Conservation (phyloP, 2,797 vertebrate species). For the Apogon talboti region DNA sequence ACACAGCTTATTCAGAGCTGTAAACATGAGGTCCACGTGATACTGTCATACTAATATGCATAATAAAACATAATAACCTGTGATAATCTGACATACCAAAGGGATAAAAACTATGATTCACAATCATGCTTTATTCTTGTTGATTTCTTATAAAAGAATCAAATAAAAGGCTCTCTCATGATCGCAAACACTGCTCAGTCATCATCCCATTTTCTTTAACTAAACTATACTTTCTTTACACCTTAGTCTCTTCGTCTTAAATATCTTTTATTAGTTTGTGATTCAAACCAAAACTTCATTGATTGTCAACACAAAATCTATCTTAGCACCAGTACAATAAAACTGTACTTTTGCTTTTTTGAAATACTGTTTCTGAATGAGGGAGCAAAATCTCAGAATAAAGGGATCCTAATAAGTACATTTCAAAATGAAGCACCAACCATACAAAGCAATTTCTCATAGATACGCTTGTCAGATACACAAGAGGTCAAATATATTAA, state of each 20-base stretch:
- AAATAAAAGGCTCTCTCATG: conserved; percentile 81
- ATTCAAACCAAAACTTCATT: conserved; percentile 88
- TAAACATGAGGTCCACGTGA: neutral
- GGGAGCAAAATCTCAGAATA: conserved; percentile 81
- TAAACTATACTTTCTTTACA: conserved; percentile 84
- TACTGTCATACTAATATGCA: neutral
- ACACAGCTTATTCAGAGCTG: neutral
- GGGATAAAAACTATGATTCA: conserved; percentile 73
- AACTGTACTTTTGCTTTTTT: conserved; percentile 93
- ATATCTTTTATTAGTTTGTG: conserved; percentile 88
- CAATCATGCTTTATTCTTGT: conserved; percentile 89
- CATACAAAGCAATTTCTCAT: conserved; percentile 83
- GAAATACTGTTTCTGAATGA: conserved; percentile 86
- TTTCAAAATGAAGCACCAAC: conserved; percentile 87
- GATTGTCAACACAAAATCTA: conserved; percentile 92
- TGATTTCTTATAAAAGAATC: conserved; percentile 84
- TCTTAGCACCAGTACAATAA: conserved; percentile 99
- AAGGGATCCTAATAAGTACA: conserved; percentile 84
- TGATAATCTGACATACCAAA: conserved; percentile 33
- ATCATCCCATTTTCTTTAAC: conserved; percentile 69
- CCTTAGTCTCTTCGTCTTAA: conserved; percentile 84
- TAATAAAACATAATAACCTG: too few species aligned
- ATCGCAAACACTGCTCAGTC: conserved; percentile 71
- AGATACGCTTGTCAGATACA: conserved; percentile 82
- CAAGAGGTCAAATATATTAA: conserved; percentile 90